phyloP scores from a whole-genome alignment of 2,113 vertebrate genomes.

The Copsychus sechellarum region DNA sequence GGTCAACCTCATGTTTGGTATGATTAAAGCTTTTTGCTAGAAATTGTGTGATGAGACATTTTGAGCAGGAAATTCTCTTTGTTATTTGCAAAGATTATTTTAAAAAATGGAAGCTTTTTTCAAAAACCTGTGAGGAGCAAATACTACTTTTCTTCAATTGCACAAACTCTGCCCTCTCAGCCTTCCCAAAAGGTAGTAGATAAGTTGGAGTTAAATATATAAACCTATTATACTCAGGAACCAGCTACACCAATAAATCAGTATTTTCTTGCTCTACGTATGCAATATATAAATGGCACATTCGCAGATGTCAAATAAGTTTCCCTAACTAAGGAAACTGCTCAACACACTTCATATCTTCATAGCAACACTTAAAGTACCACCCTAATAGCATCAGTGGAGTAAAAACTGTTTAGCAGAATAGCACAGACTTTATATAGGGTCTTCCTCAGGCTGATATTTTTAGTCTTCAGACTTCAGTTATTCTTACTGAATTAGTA shows the following conservation, averaged over 20 bases:
- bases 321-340: neutral
- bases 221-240: neutral
- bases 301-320: neutral
- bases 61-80: neutral
- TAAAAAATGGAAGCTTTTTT: neutral
- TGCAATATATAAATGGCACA: neutral
- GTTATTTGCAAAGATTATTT: neutral
- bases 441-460: neutral
- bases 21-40: neutral
- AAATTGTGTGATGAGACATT: neutral
- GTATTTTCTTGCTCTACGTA: neutral
- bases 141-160: neutral
- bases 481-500: neutral
- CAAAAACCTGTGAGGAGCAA: neutral
- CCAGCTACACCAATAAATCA: neutral
- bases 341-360: neutral
- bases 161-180: neutral
- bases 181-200: neutral
- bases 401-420: neutral
- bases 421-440: neutral
- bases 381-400: neutral
- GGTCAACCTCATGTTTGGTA: neutral
- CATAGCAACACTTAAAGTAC: neutral
- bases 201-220: neutral
- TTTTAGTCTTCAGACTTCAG: neutral